A percentile compares a stretch with the other conserved stretches of the same genome.
phyloP scores from a whole-genome alignment of 2,113 vertebrate species.

The Laticauda colubrina region DNA sequence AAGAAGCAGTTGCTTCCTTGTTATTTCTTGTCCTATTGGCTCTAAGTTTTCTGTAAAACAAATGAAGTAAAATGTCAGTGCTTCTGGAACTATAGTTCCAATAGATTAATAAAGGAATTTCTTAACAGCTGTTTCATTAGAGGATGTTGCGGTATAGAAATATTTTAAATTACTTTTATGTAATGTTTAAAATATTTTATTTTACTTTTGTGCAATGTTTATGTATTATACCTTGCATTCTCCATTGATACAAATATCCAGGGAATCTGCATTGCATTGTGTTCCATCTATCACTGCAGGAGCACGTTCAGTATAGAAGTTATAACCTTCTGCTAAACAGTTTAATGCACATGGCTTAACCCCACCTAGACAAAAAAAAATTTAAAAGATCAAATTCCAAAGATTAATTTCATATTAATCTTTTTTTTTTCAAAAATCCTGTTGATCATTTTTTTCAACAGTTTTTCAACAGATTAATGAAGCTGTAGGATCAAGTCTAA shows the following conservation, averaged over 20 bases:
- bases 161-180: background rate
- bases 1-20: background rate
- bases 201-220: conserved; percentile 7
- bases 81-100: background rate
- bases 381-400: conserved; percentile 15
- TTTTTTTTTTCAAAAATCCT: background rate
- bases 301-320: conserved; percentile 98
- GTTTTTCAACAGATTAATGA: background rate
- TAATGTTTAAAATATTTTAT: too few species aligned
- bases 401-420: conserved; percentile 32
- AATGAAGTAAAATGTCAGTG: background rate
- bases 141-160: background rate
- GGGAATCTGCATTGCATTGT: conserved; percentile 90
- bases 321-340: conserved; percentile 97
- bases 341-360: conserved; percentile 96
- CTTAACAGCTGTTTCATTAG: background rate
- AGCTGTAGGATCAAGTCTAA: background rate
- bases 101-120: background rate
- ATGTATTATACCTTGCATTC: conserved; percentile 90
- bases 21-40: background rate
- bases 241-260: conserved; percentile 99
- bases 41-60: background rate
- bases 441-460: background rate
- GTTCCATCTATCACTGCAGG: conserved; percentile 96
- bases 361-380: conserved; percentile 78